Conservation (phyloP, 92 coral and sea anemone genomes). For the Meandrina meandrites region DNA sequence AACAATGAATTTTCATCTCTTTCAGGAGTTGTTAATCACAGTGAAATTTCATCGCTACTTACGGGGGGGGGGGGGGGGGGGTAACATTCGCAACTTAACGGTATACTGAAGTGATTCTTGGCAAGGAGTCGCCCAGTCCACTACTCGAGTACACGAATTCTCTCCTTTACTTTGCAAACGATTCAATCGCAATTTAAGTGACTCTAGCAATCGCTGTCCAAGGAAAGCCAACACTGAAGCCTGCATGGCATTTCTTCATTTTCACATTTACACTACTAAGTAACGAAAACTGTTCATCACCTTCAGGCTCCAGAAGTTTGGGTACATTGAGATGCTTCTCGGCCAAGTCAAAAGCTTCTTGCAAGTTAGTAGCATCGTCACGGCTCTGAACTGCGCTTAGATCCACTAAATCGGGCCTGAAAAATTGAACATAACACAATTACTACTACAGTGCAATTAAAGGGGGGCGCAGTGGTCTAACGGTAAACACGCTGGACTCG, state of each 20-base stretch:
- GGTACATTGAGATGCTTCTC: conserved; percentile 77
- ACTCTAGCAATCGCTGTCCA: too few species aligned
- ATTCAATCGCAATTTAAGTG: too few species aligned
- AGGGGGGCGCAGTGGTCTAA: neutral
- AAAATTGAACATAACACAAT: neutral
- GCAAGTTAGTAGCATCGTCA: conserved; percentile 67
- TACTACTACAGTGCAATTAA: neutral
- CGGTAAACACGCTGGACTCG: neutral
- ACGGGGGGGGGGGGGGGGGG: too few species aligned
- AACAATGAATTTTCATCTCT: too few species aligned
- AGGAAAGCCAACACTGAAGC: neutral
- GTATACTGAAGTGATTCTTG: too few species aligned
- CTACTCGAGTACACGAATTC: too few species aligned
- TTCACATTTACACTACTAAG: neutral
- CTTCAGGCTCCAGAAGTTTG: conserved; percentile 79
- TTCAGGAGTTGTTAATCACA: too few species aligned
- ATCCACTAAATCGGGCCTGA: conserved; percentile 78
- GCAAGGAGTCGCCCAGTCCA: too few species aligned
- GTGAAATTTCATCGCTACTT: too few species aligned
- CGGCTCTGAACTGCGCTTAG: conserved; percentile 49
- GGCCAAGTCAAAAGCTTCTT: conserved; percentile 78
- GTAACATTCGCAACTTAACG: too few species aligned
- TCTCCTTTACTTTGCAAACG: too few species aligned
- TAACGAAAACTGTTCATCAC: conserved; percentile 20
- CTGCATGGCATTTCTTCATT: neutral